phyloP scores from a whole-genome alignment of 2,888 invertebrate genomes.

The Rhabditoides inermis region DNA sequence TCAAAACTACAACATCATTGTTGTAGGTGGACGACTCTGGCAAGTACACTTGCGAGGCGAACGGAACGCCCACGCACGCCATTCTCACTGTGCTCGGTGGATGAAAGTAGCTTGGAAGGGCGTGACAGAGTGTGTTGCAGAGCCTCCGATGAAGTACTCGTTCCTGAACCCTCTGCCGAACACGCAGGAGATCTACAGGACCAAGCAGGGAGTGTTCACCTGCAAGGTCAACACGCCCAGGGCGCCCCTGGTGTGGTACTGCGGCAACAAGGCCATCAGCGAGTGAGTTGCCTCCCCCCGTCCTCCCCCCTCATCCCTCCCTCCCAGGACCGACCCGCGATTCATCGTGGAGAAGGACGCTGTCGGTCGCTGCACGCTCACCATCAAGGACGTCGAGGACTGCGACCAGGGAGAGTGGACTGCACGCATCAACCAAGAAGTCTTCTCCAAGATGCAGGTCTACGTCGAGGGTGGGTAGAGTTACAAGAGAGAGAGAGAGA shows the following conservation, averaged over 20 bases:
- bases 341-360: constrained; percentile 84
- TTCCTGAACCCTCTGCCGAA: constrained; percentile 85
- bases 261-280: constrained; percentile 68
- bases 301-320: not conserved
- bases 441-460: constrained; percentile 73
- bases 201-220: constrained; percentile 75
- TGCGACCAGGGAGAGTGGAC: constrained; percentile 80
- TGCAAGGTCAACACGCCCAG: constrained; percentile 86
- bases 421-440: constrained; percentile 80
- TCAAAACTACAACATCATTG: too few relatives aligned
- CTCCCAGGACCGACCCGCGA: constrained; percentile 39
- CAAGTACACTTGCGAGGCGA: constrained; percentile 88
- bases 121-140: constrained; percentile 56
- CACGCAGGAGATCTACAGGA: constrained; percentile 76
- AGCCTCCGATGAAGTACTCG: constrained; percentile 84
- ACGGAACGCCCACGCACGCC: constrained; percentile 76
- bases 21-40: constrained; percentile 75
- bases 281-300: constrained; percentile 45
- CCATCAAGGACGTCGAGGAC: constrained; percentile 71
- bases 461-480: constrained; percentile 66
- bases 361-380: constrained; percentile 77
- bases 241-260: constrained; percentile 88
- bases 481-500: not conserved
- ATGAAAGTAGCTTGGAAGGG: constrained; percentile 7
- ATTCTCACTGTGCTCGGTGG: constrained; percentile 84